phyloP scores from a whole-genome alignment of 2,888 invertebrate species.

The Heliconius cydno region DNA sequence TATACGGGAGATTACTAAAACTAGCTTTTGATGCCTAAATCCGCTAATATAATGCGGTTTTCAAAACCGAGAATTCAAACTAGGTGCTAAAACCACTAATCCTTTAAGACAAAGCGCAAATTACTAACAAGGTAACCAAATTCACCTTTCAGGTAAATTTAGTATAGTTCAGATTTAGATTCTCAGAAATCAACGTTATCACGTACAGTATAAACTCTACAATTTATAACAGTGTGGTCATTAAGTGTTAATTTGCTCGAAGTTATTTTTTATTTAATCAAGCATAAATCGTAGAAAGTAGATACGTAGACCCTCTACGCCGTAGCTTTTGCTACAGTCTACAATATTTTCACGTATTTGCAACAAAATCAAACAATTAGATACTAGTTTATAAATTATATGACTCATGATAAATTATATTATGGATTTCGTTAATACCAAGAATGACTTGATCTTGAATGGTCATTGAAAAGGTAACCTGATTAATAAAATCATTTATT shows the following conservation, averaged over 20 bases:
- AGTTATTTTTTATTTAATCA: background rate
- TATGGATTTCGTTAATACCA: background rate
- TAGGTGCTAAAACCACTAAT: conserved; percentile 43
- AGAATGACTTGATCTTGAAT: background rate
- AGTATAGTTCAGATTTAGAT: conserved; percentile 22
- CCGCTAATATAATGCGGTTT: conserved; percentile 18
- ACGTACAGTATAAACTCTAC: too few relatives aligned
- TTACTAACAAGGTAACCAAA: conserved; percentile 41
- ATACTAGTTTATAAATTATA: too few relatives aligned
- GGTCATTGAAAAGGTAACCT: background rate
- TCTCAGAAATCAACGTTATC: conserved; percentile 4
- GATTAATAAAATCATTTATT: background rate
- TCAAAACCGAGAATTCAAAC: conserved; percentile 40
- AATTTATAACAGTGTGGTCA: background rate
- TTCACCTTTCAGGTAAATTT: conserved; percentile 34
- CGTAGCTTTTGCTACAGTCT: conserved; percentile 2
- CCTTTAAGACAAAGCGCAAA: conserved; percentile 43
- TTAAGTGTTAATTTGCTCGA: background rate
- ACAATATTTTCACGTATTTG: background rate
- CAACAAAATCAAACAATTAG: background rate
- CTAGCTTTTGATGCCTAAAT: background rate
- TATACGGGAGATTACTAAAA: background rate
- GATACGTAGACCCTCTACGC: conserved; percentile 3
- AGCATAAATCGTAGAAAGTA: background rate
- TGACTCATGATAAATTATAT: background rate